These are phyloP conservation scores for Phaonia tiefii DNA, from an alignment of 2,888 invertebrate species.

Conservation along the genomic window DNA sequence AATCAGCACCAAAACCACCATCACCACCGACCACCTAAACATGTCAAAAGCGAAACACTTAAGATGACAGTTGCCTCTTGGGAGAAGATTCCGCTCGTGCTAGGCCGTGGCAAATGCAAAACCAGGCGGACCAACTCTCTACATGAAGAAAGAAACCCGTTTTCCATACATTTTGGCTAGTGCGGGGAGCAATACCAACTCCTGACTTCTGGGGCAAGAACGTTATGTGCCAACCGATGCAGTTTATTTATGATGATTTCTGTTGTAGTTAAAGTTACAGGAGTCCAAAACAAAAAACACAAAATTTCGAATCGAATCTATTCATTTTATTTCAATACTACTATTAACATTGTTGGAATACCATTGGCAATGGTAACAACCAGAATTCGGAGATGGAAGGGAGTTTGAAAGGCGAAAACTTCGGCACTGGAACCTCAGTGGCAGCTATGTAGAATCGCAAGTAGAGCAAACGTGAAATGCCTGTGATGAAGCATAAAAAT, in stretches of 20 bases:
- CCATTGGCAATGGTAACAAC: slow-evolving; percentile 2
- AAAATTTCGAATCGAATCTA: too few relatives aligned
- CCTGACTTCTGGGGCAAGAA: too few relatives aligned
- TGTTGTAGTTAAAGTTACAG: slow-evolving; percentile 41
- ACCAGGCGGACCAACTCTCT: too few relatives aligned
- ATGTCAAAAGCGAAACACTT: slow-evolving; percentile 67
- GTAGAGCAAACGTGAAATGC: slow-evolving; percentile 52
- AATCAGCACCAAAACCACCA: slow-evolving; percentile 61
- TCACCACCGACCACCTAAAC: slow-evolving; percentile 63
- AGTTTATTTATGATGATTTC: slow-evolving; percentile 43
- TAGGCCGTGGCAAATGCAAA: too few relatives aligned
- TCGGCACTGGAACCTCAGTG: too few relatives aligned
- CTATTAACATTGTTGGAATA: slow-evolving; percentile 28
- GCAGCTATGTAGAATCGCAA: slow-evolving; percentile 15
- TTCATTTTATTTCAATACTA: slow-evolving; percentile 5
- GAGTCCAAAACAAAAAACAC: background rate
- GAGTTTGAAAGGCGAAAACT: too few relatives aligned
- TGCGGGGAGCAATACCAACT: too few relatives aligned
- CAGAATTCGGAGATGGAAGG: too few relatives aligned
- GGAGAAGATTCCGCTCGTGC: too few relatives aligned
- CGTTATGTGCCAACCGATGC: too few relatives aligned
- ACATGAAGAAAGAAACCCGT: too few relatives aligned
- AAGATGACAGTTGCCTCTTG: slow-evolving; percentile 61
- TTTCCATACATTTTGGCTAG: too few relatives aligned
- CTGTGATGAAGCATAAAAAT: slow-evolving; percentile 46